A percentile compares a stretch with the other conserved stretches of the same genome.
Conservation (phyloP, 1,140 invertebrate species). For the Drosophila pseudoananassae region DNA sequence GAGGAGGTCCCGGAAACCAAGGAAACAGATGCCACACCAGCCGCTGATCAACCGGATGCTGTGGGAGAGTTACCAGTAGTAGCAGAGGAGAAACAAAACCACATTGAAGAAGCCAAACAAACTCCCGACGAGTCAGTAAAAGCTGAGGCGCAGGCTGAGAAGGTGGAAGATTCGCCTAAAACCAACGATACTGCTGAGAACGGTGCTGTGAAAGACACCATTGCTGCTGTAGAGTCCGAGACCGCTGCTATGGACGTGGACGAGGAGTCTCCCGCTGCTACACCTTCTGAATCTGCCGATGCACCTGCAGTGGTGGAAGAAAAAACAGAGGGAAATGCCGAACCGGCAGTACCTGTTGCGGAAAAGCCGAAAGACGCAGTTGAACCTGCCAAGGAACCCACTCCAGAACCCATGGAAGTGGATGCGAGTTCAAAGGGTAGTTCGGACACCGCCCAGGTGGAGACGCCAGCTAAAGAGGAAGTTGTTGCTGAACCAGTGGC, state of each 20-base stretch:
- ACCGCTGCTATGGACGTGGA: slow-evolving; percentile 63
- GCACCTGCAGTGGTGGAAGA: slow-evolving; percentile 18
- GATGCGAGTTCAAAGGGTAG: slow-evolving; percentile 68
- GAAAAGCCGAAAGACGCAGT: slow-evolving; percentile 37
- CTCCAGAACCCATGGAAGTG: slow-evolving; percentile 77
- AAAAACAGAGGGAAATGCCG: slow-evolving; percentile 27
- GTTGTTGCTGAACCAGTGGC: neutral
- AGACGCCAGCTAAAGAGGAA: slow-evolving; percentile 27
- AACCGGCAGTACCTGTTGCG: slow-evolving; percentile 13
- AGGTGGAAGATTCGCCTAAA: slow-evolving; percentile 43
- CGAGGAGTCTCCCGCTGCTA: slow-evolving; percentile 29
- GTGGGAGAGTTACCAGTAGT: slow-evolving; percentile 20
- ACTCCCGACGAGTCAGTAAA: slow-evolving; percentile 41
- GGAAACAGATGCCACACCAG: slow-evolving; percentile 20
- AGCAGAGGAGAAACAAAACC: slow-evolving; percentile 54
- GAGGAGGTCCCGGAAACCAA: slow-evolving; percentile 20
- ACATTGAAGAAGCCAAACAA: slow-evolving; percentile 50
- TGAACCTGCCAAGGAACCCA: slow-evolving; percentile 54
- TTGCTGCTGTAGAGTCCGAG: slow-evolving; percentile 9
- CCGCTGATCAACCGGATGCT: slow-evolving; percentile 58
- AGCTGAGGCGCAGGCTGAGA: slow-evolving; percentile 12
- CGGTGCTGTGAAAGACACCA: slow-evolving; percentile 30
- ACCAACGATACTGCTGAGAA: slow-evolving; percentile 26
- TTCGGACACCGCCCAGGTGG: slow-evolving; percentile 44
- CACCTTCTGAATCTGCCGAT: slow-evolving; percentile 10